These are phyloP conservation scores for Mesorhabditis belari DNA, from an alignment of 2,888 invertebrate species.

Conservation along the genomic window DNA sequence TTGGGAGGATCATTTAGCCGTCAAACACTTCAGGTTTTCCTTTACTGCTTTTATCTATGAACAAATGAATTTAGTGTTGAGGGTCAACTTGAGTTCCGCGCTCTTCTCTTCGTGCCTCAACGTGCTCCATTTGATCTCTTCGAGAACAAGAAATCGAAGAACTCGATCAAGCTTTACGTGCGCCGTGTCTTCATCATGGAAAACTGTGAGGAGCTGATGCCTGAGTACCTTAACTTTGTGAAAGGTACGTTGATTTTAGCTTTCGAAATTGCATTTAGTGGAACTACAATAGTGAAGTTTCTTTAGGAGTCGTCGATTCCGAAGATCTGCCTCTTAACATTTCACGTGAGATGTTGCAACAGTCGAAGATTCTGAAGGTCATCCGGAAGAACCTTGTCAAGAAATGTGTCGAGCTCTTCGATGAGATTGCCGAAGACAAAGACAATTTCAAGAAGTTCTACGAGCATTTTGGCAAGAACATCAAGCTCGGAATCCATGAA, in stretches of 20 bases:
- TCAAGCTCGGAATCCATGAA: conserved; percentile 76
- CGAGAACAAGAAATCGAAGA: conserved; percentile 94
- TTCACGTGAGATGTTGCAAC: conserved; percentile 97
- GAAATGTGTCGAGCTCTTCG: conserved; percentile 93
- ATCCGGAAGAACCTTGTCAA: conserved; percentile 97
- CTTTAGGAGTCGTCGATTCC: conserved; percentile 95
- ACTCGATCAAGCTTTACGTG: conserved; percentile 87
- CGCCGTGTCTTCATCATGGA: conserved; percentile 99
- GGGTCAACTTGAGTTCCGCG: conserved; percentile 58
- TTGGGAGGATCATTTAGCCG: conserved; percentile 61
- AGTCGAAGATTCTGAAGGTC: conserved; percentile 96
- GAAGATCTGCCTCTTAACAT: conserved; percentile 97
- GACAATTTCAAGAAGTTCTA: conserved; percentile 97
- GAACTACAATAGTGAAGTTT: too few relatives aligned
- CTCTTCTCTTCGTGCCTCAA: conserved; percentile 59
- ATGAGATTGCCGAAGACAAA: conserved; percentile 89
- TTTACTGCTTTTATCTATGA: too few relatives aligned
- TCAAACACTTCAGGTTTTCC: conserved; percentile 58
- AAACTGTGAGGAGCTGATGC: conserved; percentile 98
- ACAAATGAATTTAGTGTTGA: too few relatives aligned
- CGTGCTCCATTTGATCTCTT: conserved; percentile 86
- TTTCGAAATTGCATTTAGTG: too few relatives aligned
- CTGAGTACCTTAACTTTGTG: conserved; percentile 76
- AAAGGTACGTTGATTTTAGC: too few relatives aligned
- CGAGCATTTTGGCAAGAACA: conserved; percentile 84